Percentiles rank a stretch among this genome's conserved stretches.
These are phyloP conservation scores for Turdus rufiventris DNA, from an alignment of 2,113 vertebrate species.

Conservation along the genomic window DNA sequence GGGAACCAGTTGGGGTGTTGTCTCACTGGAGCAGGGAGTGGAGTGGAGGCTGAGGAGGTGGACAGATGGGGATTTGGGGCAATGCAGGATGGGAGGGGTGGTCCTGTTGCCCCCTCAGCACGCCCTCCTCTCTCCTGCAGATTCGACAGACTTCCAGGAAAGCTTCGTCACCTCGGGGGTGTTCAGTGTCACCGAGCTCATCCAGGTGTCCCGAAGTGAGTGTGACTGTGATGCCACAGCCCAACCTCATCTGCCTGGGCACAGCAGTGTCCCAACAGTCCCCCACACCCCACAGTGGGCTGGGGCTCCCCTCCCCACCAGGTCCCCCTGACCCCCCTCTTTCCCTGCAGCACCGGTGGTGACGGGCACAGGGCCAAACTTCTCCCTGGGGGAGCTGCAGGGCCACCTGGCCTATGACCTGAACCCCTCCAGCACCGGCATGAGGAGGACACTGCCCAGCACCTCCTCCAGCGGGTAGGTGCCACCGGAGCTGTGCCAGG, in stretches of 20 bases:
- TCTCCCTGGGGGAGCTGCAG: conserved; percentile 95
- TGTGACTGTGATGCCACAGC: not conserved
- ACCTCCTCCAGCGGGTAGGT: conserved; percentile 93
- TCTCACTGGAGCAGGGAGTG: not conserved
- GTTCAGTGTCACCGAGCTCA: conserved; percentile 97
- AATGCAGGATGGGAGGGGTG: not conserved
- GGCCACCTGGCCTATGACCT: conserved; percentile 96
- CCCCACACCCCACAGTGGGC: not conserved
- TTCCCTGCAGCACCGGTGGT: conserved; percentile 84
- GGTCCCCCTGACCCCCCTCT: not conserved
- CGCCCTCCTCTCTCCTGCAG: conserved; percentile 64
- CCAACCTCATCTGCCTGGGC: accelerated
- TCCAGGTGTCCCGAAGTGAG: conserved; percentile 98
- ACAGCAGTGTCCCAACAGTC: accelerated
- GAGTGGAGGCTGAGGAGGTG: not conserved
- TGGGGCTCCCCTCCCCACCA: not conserved
- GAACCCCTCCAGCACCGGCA: conserved; percentile 88
- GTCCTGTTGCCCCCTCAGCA: not conserved
- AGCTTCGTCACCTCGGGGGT: conserved; percentile 95
- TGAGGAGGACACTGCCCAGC: conserved; percentile 91
- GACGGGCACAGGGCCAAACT: conserved; percentile 90
- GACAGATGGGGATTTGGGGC: not conserved
- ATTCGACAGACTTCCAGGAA: conserved; percentile 94
- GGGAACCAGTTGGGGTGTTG: not conserved
- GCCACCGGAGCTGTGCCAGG: accelerated